Conservation (phyloP, 2,797 vertebrate genomes). For the Sebastes glaucus region DNA sequence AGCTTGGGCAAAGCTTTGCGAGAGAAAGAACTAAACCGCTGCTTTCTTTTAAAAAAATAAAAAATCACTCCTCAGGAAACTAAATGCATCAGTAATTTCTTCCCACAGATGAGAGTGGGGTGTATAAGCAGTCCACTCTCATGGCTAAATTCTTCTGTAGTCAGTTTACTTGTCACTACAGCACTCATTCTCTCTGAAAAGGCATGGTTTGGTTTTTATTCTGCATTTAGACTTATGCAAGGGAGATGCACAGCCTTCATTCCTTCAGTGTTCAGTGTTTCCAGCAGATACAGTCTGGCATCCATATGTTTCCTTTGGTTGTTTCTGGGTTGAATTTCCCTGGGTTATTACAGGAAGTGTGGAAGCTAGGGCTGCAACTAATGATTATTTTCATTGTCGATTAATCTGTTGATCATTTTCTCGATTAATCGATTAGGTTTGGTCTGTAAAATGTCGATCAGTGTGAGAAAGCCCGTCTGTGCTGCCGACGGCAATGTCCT, state of each 20-base stretch:
- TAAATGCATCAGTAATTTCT: background rate
- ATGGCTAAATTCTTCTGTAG: background rate
- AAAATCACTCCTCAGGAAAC: background rate
- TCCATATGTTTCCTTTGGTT: background rate
- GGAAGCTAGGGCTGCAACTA: background rate
- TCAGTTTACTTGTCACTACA: background rate
- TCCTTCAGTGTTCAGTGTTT: background rate
- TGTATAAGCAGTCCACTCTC: background rate
- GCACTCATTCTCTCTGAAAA: background rate
- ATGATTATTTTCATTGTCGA: too few relatives aligned
- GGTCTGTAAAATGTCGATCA: too few relatives aligned
- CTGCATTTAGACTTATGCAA: background rate
- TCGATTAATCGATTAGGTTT: too few relatives aligned
- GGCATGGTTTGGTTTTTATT: background rate
- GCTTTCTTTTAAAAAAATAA: background rate
- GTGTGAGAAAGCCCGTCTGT: too few relatives aligned
- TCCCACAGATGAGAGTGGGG: background rate
- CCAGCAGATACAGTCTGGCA: background rate
- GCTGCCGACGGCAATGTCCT: too few relatives aligned
- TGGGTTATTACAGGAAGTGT: background rate
- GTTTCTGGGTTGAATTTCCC: background rate
- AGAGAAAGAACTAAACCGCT: background rate
- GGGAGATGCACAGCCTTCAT: background rate
- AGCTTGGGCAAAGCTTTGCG: constrained; percentile 10
- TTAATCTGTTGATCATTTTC: too few relatives aligned